Evolutionary conservation across 2,888 invertebrate species (phyloP), one percentile per base, ranked within the genome.

Genomic region (Anthophora plumipes): DNA sequence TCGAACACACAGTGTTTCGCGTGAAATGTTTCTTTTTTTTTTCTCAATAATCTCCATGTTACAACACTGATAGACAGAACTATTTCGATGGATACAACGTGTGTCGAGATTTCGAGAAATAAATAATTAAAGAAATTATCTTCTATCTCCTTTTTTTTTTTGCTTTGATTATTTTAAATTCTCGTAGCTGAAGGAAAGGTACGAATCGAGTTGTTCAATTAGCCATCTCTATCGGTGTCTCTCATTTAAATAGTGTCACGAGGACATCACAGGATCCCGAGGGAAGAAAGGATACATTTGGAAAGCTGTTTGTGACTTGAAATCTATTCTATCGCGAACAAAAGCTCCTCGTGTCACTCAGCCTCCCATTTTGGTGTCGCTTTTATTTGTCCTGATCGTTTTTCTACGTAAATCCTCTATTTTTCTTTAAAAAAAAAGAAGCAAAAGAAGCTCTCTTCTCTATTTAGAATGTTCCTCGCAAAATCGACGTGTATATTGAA

Each of bases 271-370:
- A 6, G 2, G 41, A 39, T 63, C 7, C 17, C 14, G 6, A 17
- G n/a, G 22, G 12, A 50, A 43, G 20, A 22, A 37, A n/a, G 1
- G n/a, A 55, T 22, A 57, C 66, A n/a, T 46, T 72, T 25, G 43
- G 60, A 43, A 43, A 68, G 41, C 55, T 50, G 41, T 22, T 39
- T 12, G 31, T 14, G 12, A 20, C 60, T 14, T 9, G 37, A 61
- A 77, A 74, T 74, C 74, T 61, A 54, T 67, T 67, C 75, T 55
- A 31, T 43, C 55, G 5, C 48, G 61, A 20, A 57, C 61, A 77
- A 60, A 61, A 46, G 7, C 54, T 12, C 25, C 7, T 22, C n/a
- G n/a, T 41, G 57, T 77, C 63, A 66, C 20, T 46, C 22, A 12
- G 22, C 11, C 14, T 61, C 39, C 39, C 54, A 25, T 61, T 68